A percentile compares a stretch with the other conserved stretches of the same genome.
Evolutionary conservation across 2,797 vertebrate species (phyloP).

Genomic region (Poeciliopsis paucimaculata): DNA sequence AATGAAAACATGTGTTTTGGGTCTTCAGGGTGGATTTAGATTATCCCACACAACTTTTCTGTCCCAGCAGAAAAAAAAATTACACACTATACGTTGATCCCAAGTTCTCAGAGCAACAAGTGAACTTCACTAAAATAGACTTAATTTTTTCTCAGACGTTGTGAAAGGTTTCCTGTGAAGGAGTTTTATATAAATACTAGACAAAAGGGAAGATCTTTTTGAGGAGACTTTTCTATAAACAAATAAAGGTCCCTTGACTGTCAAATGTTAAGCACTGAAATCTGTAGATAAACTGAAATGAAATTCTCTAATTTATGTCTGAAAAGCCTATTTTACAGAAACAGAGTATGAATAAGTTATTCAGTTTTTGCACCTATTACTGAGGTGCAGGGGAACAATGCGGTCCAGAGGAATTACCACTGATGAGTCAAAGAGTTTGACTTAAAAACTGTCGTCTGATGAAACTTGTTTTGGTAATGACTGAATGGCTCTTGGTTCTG

Average conservation of each 20-base stretch:
- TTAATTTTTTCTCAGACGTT: background rate
- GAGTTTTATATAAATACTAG: background rate
- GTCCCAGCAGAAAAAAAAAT: background rate
- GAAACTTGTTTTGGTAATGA: slow-evolving; percentile 1
- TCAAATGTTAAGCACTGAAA: background rate
- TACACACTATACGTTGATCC: background rate
- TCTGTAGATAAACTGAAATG: background rate
- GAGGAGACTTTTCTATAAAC: background rate
- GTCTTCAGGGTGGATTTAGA: background rate
- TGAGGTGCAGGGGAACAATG: background rate
- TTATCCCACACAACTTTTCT: background rate
- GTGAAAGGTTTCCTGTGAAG: background rate
- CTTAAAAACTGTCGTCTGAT: background rate
- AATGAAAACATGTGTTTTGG: background rate
- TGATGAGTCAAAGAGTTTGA: background rate
- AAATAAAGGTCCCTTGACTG: background rate
- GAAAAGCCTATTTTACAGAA: background rate
- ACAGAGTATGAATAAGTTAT: background rate
- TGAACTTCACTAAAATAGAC: background rate
- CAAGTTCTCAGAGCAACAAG: background rate
- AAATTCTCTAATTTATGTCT: background rate
- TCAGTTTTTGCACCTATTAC: background rate
- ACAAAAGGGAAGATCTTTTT: background rate
- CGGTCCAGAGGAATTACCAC: background rate
- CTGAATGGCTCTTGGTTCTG: background rate